Evolutionary conservation across 2,113 vertebrate genomes (phyloP).

Genomic region (Pluvialis apricaria): DNA sequence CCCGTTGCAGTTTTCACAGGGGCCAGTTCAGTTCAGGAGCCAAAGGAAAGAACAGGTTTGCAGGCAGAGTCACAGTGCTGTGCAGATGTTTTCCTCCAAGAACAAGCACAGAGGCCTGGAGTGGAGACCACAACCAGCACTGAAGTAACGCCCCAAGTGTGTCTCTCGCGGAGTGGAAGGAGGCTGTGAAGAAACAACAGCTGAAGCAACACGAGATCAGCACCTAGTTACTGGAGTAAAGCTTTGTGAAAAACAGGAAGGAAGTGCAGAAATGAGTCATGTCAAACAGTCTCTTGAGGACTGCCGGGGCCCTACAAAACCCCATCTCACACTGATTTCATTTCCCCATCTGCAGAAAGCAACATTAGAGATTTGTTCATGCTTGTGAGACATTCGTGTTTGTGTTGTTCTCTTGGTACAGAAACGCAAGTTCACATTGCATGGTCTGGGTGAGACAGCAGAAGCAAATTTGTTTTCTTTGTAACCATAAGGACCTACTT

Average conservation of each 20-base stretch:
- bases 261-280: background rate
- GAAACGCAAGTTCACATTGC: background rate
- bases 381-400: background rate
- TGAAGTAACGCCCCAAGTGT: background rate
- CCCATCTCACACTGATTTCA: background rate
- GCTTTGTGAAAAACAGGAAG: background rate
- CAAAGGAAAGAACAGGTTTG: background rate
- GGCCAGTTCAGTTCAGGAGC: background rate
- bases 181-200: background rate
- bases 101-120: background rate
- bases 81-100: background rate
- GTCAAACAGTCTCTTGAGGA: background rate
- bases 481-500: slow-evolving; percentile 70
- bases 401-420: background rate
- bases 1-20: background rate
- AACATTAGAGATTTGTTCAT: background rate
- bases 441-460: background rate
- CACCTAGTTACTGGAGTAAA: background rate
- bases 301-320: background rate
- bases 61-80: background rate
- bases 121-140: background rate
- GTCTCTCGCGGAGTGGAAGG: background rate
- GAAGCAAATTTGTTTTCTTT: background rate
- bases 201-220: background rate
- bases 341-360: background rate